Conservation (phyloP, 2,888 invertebrate species). For the Esperia sulphurella region DNA sequence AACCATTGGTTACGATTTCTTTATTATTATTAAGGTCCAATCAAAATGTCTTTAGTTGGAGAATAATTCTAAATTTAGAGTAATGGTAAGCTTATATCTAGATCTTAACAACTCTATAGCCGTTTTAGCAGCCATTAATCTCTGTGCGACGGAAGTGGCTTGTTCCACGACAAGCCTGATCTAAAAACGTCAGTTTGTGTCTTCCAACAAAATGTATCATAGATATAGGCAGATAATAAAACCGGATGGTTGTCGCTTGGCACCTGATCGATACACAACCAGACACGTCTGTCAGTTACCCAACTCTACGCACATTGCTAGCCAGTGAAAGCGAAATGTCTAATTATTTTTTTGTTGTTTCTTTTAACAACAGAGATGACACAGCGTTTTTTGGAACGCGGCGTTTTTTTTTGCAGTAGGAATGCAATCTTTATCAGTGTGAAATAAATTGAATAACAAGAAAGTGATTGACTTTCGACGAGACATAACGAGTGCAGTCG, state of each 20-base stretch:
- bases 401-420: slow-evolving; percentile 21
- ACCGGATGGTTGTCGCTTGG: slow-evolving; percentile 55
- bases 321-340: slow-evolving; percentile 71
- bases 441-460: slow-evolving; percentile 45
- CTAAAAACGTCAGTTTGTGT: slow-evolving; percentile 12
- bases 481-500: slow-evolving; percentile 23
- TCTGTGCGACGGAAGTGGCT: slow-evolving; percentile 10
- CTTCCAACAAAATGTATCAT: slow-evolving; percentile 12
- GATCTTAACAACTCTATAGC: slow-evolving; percentile 3
- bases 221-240: slow-evolving; percentile 35
- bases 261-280: slow-evolving; percentile 57
- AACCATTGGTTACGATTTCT: background rate
- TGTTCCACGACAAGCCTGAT: slow-evolving; percentile 6
- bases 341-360: slow-evolving; percentile 58
- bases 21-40: background rate
- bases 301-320: slow-evolving; percentile 59
- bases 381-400: slow-evolving; percentile 43
- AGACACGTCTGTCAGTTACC: slow-evolving; percentile 58
- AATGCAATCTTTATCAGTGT: slow-evolving; percentile 42
- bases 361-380: slow-evolving; percentile 62
- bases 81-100: background rate
- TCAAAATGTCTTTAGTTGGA: background rate
- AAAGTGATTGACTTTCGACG: slow-evolving; percentile 48
- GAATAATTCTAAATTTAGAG: background rate
- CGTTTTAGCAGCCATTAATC: slow-evolving; percentile 10